A percentile compares a stretch with the other conserved stretches of the same genome.
These are phyloP conservation scores for Propithecus deckenii DNA, from an alignment of 2,797 vertebrate species.

Conservation along the genomic window DNA sequence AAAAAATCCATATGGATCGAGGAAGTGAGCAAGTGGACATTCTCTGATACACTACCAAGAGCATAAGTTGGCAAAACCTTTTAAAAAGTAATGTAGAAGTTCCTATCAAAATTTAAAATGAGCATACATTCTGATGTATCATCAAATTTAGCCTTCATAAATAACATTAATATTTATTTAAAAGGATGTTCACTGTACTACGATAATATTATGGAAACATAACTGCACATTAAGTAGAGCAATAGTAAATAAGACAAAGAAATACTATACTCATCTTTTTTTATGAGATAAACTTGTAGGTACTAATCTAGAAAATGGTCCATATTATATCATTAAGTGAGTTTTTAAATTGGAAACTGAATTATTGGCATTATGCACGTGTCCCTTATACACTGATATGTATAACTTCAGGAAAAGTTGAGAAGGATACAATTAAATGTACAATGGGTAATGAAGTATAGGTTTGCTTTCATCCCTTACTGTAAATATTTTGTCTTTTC, in stretches of 20 bases:
- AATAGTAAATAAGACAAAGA: neutral
- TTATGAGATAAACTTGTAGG: neutral
- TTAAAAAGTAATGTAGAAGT: neutral
- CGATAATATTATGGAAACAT: neutral
- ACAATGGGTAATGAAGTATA: neutral
- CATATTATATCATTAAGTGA: neutral
- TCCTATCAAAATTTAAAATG: neutral
- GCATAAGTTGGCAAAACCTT: neutral
- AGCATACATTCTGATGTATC: neutral
- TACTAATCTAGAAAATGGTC: neutral
- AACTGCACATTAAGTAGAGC: neutral
- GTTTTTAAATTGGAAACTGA: neutral
- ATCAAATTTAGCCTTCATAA: neutral
- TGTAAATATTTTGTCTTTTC: constrained; percentile 8
- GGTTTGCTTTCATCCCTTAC: neutral
- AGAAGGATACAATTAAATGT: neutral
- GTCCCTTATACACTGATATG: neutral
- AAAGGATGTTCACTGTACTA: neutral
- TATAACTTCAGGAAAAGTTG: neutral
- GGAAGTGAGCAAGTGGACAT: neutral
- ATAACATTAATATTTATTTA: neutral
- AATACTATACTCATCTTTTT: neutral
- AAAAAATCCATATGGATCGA: neutral
- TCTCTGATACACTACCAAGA: neutral
- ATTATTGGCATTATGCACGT: neutral